Percentiles rank a stretch among this genome's conserved stretches.
These are phyloP conservation scores for Priocnemis perturbator DNA, from an alignment of 2,888 invertebrate species.

Conservation along the genomic window DNA sequence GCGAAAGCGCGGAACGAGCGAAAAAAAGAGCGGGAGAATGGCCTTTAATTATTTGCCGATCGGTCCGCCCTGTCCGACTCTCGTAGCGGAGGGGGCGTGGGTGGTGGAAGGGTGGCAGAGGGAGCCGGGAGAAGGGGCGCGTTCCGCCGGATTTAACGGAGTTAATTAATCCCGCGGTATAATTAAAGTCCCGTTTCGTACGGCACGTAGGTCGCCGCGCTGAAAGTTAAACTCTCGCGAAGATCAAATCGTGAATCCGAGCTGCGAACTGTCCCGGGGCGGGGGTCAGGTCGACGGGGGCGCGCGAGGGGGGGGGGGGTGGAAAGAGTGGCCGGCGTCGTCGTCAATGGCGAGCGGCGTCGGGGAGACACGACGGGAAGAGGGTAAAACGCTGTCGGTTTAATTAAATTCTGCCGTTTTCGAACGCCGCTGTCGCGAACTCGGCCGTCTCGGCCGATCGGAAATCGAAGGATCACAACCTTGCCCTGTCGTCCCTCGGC, in stretches of 20 bases:
- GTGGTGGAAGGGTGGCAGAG: constrained; percentile 23
- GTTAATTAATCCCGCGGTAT: constrained; percentile 68
- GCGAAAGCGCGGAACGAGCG: too few relatives aligned
- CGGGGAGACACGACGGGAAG: constrained; percentile 11
- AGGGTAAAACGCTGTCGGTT: constrained; percentile 54
- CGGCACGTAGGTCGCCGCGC: constrained; percentile 5
- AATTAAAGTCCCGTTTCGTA: constrained; percentile 65
- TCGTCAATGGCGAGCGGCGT: too few relatives aligned
- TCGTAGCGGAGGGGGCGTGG: not conserved
- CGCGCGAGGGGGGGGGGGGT: constrained; percentile 18
- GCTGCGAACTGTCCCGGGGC: constrained; percentile 58
- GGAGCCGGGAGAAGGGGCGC: constrained; percentile 33
- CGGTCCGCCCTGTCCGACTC: constrained; percentile 13
- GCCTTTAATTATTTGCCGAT: constrained; percentile 44
- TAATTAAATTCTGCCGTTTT: constrained; percentile 74
- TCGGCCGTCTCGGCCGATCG: constrained; percentile 8
- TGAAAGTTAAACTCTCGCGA: constrained; percentile 62
- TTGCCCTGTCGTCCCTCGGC: too few relatives aligned
- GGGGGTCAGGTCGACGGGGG: constrained; percentile 41
- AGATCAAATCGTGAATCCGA: constrained; percentile 68
- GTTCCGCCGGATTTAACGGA: constrained; percentile 63
- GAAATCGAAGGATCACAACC: not conserved
- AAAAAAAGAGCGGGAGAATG: constrained; percentile 29
- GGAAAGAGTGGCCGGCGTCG: constrained; percentile 2
- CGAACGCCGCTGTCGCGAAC: constrained; percentile 44